Base-by-base conservation (phyloP, 2,888 invertebrate genomes). In the Metopia argyrocephala region DNA sequence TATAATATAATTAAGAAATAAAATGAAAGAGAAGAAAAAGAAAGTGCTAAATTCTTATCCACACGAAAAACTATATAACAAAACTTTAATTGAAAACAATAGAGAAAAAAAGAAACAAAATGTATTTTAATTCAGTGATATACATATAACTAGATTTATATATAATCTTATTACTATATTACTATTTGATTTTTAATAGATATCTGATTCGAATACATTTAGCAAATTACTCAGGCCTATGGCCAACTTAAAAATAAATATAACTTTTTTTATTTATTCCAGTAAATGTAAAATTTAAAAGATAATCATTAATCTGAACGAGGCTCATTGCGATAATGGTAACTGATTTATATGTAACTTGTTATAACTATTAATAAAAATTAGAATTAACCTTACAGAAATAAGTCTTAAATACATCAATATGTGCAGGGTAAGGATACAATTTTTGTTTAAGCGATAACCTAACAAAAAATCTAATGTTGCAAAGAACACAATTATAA, bases 21-120 rank as follows among this genome's bases (percentile, higher is more conserved):
- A 28, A 61, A 23, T 15, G 15, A 57, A 68, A 27, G 21, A 74
- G 57, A 65, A 48, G 48, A 57, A 74, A 59, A 38, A n/a, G n/a
- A 48, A 62, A 74, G 54, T 59, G n/a, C 3, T 12, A 57, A 46
- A 59, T 61, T 54, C 27, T 68, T 62, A 68, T 75, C 66, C 21
- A 45, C 59, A 68, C 54, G 23, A 76, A 68, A 61, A 66, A 68
- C 61, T 68, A 45, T 75, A 75, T 66, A 74, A 66, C 52, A 56
- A 56, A 5, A 25, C 48, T 27, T 18, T 46, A 25, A 38, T 38
- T 12, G 38, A 9, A 46, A 48, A 45, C 15, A 59, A 65, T 38
- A 69, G 20, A 23, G 31, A 25, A 46, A 27, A 38, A 45, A 15
- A 31, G 27, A 50, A 50, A 48, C 18, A 62, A 52, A 73, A 7